phyloP scores from a whole-genome alignment of 2,797 vertebrate species.

The Pitangus sulphuratus region DNA sequence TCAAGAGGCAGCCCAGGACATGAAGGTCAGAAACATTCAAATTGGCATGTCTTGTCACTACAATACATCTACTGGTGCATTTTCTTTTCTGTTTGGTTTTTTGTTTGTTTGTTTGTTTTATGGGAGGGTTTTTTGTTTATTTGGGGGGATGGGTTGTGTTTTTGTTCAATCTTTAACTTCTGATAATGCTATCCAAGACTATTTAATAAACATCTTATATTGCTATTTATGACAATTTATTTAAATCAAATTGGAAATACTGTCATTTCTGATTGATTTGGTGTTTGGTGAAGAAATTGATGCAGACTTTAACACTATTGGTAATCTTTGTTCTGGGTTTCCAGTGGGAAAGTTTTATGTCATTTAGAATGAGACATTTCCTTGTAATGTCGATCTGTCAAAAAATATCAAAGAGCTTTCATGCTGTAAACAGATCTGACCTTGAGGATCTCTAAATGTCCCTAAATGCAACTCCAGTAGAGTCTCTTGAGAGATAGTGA shows the following conservation, averaged over 20 bases:
- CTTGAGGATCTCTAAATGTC: background rate
- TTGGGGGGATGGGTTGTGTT: background rate
- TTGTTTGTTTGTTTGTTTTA: background rate
- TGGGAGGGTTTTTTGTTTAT: background rate
- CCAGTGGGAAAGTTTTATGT: background rate
- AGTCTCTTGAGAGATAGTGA: background rate
- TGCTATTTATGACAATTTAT: background rate
- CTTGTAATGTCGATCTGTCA: background rate
- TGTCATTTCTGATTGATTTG: background rate
- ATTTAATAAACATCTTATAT: background rate
- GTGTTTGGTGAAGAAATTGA: background rate
- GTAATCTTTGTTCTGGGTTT: background rate
- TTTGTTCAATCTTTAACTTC: background rate
- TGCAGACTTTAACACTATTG: background rate
- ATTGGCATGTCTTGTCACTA: background rate
- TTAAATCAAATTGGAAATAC: background rate
- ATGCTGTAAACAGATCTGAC: slow-evolving; percentile 6
- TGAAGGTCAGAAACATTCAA: background rate
- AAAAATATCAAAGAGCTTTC: slow-evolving; percentile 7
- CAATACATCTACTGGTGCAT: background rate
- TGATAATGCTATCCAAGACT: background rate
- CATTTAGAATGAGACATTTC: background rate
- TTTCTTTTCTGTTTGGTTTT: background rate
- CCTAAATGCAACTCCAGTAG: background rate
- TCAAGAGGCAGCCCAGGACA: background rate